These are phyloP conservation scores for Aphodius sticticus DNA, from an alignment of 2,888 invertebrate genomes.

Conservation along the genomic window DNA sequence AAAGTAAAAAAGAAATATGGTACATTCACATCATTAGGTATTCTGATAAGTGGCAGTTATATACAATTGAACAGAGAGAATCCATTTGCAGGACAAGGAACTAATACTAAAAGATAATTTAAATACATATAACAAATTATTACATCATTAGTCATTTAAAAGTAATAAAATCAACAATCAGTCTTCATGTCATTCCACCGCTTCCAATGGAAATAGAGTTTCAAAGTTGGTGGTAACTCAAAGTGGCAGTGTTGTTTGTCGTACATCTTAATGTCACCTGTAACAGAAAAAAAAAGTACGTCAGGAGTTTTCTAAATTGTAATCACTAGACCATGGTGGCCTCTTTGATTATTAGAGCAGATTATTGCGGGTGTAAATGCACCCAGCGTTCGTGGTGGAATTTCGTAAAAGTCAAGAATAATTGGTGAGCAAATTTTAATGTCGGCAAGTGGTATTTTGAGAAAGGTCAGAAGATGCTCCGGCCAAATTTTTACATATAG, in stretches of 20 bases:
- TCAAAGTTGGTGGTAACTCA: constrained; percentile 55
- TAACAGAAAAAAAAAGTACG: constrained; percentile 48
- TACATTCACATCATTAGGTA: neutral
- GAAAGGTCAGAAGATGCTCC: neutral
- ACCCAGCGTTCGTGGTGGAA: neutral
- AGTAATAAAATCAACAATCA: constrained; percentile 58
- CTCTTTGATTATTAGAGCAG: too few species aligned
- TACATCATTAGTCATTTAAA: constrained; percentile 4
- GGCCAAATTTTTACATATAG: neutral
- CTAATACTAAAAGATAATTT: constrained; percentile 60
- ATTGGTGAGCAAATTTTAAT: constrained; percentile 4
- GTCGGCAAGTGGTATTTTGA: neutral
- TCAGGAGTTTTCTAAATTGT: constrained; percentile 14
- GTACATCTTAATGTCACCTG: constrained; percentile 50
- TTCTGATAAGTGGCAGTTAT: constrained; percentile 35
- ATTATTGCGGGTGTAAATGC: neutral
- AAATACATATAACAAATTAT: constrained; percentile 51
- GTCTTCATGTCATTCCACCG: constrained; percentile 57
- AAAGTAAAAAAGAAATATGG: neutral
- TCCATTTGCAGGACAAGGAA: constrained; percentile 48
- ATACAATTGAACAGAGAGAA: constrained; percentile 44
- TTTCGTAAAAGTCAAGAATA: constrained; percentile 4
- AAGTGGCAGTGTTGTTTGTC: constrained; percentile 58
- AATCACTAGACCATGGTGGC: neutral
- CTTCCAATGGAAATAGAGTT: constrained; percentile 51